phyloP scores from a whole-genome alignment of 2,888 invertebrate genomes.

The Eremobia ochroleuca region DNA sequence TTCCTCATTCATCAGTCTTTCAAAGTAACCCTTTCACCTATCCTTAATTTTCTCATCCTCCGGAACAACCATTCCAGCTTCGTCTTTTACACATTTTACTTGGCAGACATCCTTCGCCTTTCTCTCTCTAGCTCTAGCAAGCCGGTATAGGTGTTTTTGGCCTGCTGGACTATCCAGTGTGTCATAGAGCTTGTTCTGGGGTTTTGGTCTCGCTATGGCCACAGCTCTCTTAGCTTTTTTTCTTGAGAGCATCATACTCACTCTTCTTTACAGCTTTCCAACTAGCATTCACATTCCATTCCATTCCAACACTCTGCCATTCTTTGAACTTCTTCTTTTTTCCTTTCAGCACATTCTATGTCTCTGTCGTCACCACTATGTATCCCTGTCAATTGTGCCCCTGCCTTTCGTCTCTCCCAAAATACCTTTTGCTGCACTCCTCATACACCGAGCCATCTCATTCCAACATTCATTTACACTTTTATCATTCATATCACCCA shows the following conservation, averaged over 20 bases:
- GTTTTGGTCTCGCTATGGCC: background rate
- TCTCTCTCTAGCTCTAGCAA: background rate
- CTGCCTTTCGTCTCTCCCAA: too few relatives aligned
- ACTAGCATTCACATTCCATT: too few relatives aligned
- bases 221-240: background rate
- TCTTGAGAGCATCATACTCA: background rate
- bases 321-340: too few relatives aligned
- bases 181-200: background rate
- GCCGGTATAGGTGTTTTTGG: background rate
- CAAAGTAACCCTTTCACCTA: background rate
- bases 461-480: background rate
- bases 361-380: too few relatives aligned
- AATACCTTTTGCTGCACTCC: too few relatives aligned
- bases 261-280: too few relatives aligned
- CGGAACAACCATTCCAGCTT: background rate
- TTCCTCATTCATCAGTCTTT: background rate
- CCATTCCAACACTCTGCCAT: too few relatives aligned
- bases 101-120: background rate
- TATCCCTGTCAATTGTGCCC: too few relatives aligned
- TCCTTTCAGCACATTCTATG: too few relatives aligned
- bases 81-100: background rate
- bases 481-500: background rate
- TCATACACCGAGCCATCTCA: background rate
- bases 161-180: background rate
- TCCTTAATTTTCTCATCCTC: background rate